Evolutionary conservation across 23 tunicate genomes (phyloP).

Genomic region (Trididemnum clinides): DNA sequence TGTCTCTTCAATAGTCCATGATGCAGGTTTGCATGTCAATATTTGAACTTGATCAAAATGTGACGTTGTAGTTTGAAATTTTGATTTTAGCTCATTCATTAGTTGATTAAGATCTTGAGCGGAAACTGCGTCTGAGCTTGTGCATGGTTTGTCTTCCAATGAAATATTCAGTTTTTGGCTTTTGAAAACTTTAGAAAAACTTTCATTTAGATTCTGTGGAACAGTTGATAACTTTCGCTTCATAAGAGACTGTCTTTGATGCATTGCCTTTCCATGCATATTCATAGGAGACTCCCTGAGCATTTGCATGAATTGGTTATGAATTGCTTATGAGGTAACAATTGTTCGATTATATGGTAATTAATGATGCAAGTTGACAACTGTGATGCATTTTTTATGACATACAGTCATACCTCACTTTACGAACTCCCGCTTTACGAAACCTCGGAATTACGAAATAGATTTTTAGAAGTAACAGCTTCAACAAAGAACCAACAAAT

Average conservation of each 20-base stretch:
- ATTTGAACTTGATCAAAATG: conserved; percentile 16
- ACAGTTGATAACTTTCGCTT: not conserved
- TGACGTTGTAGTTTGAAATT: not conserved
- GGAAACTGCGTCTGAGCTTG: not conserved
- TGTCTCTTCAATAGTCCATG: conserved; percentile 6
- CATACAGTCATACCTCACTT: too few relatives aligned
- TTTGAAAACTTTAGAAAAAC: conserved; percentile 4
- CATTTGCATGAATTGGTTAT: not conserved
- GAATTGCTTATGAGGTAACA: too few relatives aligned
- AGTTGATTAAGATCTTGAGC: conserved; percentile 9
- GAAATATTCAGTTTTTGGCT: conserved; percentile 6
- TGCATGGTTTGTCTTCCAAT: not conserved
- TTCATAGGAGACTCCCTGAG: not conserved
- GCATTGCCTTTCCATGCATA: conserved; percentile 3
- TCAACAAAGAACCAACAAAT: too few relatives aligned
- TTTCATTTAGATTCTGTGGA: conserved; percentile 11
- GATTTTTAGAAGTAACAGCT: too few relatives aligned
- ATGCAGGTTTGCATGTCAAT: conserved; percentile 16
- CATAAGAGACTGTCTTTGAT: not conserved
- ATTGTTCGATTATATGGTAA: too few relatives aligned
- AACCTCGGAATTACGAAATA: too few relatives aligned
- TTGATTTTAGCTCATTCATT: not conserved
- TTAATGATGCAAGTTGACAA: too few relatives aligned
- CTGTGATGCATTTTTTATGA: too few relatives aligned
- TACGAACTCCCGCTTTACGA: too few relatives aligned